Percentiles rank a stretch among this genome's conserved stretches.
phyloP scores from a whole-genome alignment of 2,113 vertebrate species.

The Tupaia chinensis region DNA sequence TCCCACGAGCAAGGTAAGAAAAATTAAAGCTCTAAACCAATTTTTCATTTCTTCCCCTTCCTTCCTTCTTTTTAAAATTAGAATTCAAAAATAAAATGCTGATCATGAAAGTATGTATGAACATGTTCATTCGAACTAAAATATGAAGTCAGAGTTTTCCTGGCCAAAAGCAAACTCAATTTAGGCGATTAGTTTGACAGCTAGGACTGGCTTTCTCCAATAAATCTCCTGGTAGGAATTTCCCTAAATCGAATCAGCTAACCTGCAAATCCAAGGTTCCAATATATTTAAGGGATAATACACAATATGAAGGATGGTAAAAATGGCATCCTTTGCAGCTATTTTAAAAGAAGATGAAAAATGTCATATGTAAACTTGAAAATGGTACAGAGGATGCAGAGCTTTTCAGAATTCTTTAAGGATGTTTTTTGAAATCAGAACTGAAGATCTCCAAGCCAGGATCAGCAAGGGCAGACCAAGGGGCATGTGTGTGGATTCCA shows the following conservation, averaged over 20 bases:
- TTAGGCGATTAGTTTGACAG: rapidly evolving
- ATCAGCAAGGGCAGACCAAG: neutral
- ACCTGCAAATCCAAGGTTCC: neutral
- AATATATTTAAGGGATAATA: neutral
- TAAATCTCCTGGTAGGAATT: neutral
- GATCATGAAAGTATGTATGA: rapidly evolving
- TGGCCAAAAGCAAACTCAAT: no score
- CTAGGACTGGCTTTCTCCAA: rapidly evolving
- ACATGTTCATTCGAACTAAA: neutral
- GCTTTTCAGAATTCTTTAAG: neutral
- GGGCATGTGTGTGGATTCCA: rapidly evolving
- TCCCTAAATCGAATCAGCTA: neutral
- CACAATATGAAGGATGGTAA: rapidly evolving
- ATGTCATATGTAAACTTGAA: neutral
- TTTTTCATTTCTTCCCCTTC: neutral
- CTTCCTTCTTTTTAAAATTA: neutral
- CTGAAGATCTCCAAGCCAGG: neutral
- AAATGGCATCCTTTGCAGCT: rapidly evolving
- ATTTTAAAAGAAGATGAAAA: neutral
- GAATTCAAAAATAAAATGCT: neutral
- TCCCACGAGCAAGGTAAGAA: no score
- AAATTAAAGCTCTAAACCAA: rapidly evolving
- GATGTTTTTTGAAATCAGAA: neutral
- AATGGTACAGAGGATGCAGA: rapidly evolving
- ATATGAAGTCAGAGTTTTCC: neutral